Conservation (phyloP, 2,113 vertebrate species). For the Mirounga angustirostris region DNA sequence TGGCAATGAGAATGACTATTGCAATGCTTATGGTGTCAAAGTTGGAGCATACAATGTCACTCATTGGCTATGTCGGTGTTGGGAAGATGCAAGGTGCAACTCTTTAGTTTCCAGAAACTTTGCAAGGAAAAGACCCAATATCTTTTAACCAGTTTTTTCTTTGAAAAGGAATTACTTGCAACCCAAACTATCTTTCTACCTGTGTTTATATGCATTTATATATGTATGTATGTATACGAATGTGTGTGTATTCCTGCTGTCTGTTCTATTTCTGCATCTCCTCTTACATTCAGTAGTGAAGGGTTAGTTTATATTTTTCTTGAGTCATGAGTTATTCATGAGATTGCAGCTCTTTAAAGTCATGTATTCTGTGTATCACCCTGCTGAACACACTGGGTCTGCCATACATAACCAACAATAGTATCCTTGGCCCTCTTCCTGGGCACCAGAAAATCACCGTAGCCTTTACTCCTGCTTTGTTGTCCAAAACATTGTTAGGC, state of each 20-base stretch:
- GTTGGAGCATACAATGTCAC: not conserved
- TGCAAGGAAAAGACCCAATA: not conserved
- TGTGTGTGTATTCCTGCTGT: not conserved
- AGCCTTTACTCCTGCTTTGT: not conserved
- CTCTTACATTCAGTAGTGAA: not conserved
- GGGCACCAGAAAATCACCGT: not conserved
- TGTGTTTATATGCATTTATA: not conserved
- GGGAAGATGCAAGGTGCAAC: not conserved
- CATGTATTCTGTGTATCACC: not conserved
- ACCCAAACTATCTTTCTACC: not conserved
- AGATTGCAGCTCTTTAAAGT: not conserved
- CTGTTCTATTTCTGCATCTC: not conserved
- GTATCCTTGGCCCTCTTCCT: not conserved
- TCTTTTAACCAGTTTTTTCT: slow-evolving; percentile 17
- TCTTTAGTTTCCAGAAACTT: slow-evolving; percentile 28
- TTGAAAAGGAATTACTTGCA: not conserved
- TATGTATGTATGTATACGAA: not conserved
- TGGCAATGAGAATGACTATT: slow-evolving; percentile 14
- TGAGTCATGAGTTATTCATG: not conserved
- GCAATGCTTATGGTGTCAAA: slow-evolving; percentile 54
- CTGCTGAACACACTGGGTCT: not conserved
- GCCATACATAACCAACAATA: not conserved
- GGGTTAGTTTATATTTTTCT: not conserved
- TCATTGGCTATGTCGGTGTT: slow-evolving; percentile 6
- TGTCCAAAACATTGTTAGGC: not conserved